A percentile compares a stretch with the other conserved stretches of the same genome.
phyloP scores from a whole-genome alignment of 2,797 vertebrate species.

The Pelochelys cantorii region DNA sequence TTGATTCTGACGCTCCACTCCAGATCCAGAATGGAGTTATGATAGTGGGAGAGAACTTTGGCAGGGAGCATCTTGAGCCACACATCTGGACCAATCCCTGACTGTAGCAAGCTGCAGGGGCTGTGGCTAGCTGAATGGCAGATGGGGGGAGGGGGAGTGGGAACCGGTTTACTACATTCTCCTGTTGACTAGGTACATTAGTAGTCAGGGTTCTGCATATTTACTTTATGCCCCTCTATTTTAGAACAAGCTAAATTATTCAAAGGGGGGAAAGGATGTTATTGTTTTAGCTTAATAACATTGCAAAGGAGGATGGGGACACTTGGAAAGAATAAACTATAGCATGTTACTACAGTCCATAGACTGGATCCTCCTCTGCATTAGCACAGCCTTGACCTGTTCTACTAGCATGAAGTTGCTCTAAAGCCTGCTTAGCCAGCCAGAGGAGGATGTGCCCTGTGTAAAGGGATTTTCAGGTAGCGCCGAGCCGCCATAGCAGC shows the following conservation, averaged over 20 bases:
- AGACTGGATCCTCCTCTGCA: not conserved
- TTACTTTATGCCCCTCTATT: not conserved
- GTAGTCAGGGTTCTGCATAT: not conserved
- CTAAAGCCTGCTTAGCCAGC: not conserved
- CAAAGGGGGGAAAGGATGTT: not conserved
- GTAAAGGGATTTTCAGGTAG: not conserved
- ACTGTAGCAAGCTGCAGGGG: not conserved
- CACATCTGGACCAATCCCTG: not conserved
- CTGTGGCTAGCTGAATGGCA: not conserved
- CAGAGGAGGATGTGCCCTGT: not conserved
- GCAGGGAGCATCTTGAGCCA: not conserved
- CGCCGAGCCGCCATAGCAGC: not conserved
- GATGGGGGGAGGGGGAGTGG: not conserved
- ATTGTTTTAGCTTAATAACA: not conserved
- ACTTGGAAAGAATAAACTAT: not conserved
- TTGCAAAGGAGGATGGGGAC: not conserved
- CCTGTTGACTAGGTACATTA: not conserved
- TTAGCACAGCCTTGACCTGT: not conserved
- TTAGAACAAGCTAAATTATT: not conserved
- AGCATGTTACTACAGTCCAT: not conserved
- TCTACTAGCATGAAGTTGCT: not conserved
- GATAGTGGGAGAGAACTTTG: accelerated
- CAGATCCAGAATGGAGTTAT: not conserved
- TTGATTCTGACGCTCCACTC: not conserved
- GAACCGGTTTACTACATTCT: not conserved